Evolutionary conservation across 1,140 invertebrate genomes (phyloP), one percentile per base, ranked within the genome.

Genomic region (Melitaea cinxia): DNA sequence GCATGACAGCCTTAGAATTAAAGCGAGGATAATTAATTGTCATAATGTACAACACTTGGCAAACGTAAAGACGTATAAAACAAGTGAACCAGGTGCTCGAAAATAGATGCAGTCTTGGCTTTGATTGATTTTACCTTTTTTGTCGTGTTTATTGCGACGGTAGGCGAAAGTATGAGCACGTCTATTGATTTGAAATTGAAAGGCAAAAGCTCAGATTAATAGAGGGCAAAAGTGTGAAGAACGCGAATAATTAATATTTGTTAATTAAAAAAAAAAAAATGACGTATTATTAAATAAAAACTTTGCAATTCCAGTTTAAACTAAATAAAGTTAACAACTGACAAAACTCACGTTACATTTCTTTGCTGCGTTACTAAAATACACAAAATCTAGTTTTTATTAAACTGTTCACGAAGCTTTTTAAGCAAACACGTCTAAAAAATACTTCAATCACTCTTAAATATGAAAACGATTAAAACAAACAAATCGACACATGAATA

Each of bases 31-130:
- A 57, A 65, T 61, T 61, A 61, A 65, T 70, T 62, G 60, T 55
- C 14, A n/a, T 61, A 70, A 70, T 58, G 65, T 56, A 62, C 62
- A 57, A 47, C 35, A 56, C 66, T 70, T 66, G 62, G 64, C 63
- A 61, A 37, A 57, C 26, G 49, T 61, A 66, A 66, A 62, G 53
- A 66, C 57, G 14, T 65, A 50, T 39, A 49, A 54, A 66, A 54
- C 15, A 56, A 72, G 61, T 50, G 47, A 23, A 65, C 72, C 75
- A 80, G 72, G 77, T 80, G 75, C 60, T 42, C 63, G 37, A 62
- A 57, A 69, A 70, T 68, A 69, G 73, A 72, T 58, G 12, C 0
- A n/a, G n/a, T n/a, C n/a, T 5, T 47, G n/a, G 21, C 7, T 10
- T 47, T 42, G 37, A 42, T 42, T 9, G 37, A 42, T 15, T 42